Conservation (phyloP, 64 coral and sea anemone genomes). For the Hydrozoanthus tunicans region DNA sequence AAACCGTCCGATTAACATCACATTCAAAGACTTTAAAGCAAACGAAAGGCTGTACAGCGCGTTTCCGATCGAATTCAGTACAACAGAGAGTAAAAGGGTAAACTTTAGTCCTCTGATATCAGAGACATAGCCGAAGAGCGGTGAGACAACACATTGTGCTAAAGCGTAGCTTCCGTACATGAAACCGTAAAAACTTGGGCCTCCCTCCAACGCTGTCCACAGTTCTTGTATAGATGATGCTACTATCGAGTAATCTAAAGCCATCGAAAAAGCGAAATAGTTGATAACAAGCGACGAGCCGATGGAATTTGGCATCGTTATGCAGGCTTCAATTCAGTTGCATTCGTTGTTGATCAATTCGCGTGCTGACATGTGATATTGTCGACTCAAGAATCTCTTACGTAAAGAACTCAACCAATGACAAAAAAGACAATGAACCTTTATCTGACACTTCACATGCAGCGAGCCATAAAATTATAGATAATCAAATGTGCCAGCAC, state of each 20-base stretch:
- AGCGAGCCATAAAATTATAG: background rate
- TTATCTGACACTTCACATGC: background rate
- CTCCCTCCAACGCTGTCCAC: conserved; percentile 74
- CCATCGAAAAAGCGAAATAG: conserved; percentile 95
- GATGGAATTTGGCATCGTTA: conserved; percentile 1
- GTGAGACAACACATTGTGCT: conserved; percentile 74
- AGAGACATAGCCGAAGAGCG: conserved; percentile 88
- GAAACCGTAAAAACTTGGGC: conserved; percentile 65
- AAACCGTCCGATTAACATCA: conserved; percentile 81
- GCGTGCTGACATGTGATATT: conserved; percentile 44
- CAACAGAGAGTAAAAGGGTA: conserved; percentile 68
- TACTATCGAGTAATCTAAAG: conserved; percentile 89
- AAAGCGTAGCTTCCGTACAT: conserved; percentile 93
- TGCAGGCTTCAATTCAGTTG: background rate
- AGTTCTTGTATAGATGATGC: conserved; percentile 77
- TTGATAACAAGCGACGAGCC: conserved; percentile 74
- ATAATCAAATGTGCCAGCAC: too few relatives aligned
- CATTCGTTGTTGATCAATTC: background rate
- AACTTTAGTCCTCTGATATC: conserved; percentile 90
- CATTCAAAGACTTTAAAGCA: conserved; percentile 63
- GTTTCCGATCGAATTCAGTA: conserved; percentile 84
- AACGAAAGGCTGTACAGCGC: conserved; percentile 80
- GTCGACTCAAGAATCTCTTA: background rate
- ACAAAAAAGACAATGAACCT: background rate
- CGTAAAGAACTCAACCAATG: conserved; percentile 38